These are phyloP conservation scores for Lithobates pipiens DNA, from an alignment of 2,797 vertebrate species.

Conservation along the genomic window DNA sequence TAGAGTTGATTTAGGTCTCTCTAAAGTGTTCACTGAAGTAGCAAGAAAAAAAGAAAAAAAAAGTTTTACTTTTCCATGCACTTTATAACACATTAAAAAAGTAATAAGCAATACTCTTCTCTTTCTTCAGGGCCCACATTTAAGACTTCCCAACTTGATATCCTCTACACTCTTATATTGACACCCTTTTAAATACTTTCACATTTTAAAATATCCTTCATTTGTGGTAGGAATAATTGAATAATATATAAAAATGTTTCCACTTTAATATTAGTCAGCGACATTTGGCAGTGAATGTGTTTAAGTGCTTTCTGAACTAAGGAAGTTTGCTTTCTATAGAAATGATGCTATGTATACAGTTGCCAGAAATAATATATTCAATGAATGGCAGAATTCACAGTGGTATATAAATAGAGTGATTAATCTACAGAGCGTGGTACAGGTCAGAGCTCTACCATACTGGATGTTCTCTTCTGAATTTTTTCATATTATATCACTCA, in stretches of 20 bases:
- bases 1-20: too few relatives aligned
- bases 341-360: constrained; percentile 27
- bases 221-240: constrained; percentile 4
- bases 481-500: not conserved
- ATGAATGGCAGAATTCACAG: constrained; percentile 58
- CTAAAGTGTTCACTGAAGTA: too few relatives aligned
- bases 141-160: too few relatives aligned
- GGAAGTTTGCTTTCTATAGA: constrained; percentile 38
- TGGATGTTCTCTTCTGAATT: constrained; percentile 1
- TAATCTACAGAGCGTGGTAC: constrained; percentile 19
- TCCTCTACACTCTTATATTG: too few relatives aligned
- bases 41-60: too few relatives aligned
- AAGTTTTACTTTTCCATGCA: too few relatives aligned
- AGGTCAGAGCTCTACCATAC: constrained; percentile 36
- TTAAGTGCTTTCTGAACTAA: constrained; percentile 46
- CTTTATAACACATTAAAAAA: too few relatives aligned
- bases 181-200: not conserved
- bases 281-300: constrained; percentile 35
- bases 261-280: constrained; percentile 18
- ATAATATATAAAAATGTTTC: not conserved
- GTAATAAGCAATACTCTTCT: too few relatives aligned
- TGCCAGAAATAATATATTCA: constrained; percentile 56
- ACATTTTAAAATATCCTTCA: constrained; percentile 10
- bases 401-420: constrained; percentile 55
- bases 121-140: too few relatives aligned